Evolutionary conservation across 30 jellyfish, hydroid and myxozoan species (phyloP).

Genomic region (Chironex yamaguchii): DNA sequence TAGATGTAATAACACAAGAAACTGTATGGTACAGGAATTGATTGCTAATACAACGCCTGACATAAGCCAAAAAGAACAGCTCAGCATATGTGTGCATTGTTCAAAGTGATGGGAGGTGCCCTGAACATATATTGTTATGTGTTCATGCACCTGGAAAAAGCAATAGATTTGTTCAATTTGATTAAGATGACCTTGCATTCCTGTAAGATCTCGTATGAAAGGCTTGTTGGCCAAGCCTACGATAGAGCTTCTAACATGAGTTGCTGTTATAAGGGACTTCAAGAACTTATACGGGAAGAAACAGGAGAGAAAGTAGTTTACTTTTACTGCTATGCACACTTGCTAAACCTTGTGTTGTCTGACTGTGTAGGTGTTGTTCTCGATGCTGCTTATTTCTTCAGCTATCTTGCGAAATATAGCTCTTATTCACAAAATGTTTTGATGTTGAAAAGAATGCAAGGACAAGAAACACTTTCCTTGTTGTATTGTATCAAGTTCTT

Average conservation of each 20-base stretch:
- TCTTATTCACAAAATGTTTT: too few relatives aligned
- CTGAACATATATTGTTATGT: conserved; percentile 15
- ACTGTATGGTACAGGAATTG: conserved; percentile 49
- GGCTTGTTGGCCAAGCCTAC: conserved; percentile 46
- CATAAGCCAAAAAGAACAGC: conserved; percentile 40
- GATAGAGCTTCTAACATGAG: conserved; percentile 34
- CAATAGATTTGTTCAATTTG: background rate
- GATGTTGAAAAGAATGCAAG: too few relatives aligned
- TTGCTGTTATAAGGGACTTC: conserved; percentile 23
- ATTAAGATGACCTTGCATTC: background rate
- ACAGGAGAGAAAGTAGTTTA: conserved; percentile 26
- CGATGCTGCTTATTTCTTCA: conserved; percentile 38
- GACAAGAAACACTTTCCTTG: conserved; percentile 25
- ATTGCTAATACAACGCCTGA: conserved; percentile 52
- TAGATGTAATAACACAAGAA: background rate
- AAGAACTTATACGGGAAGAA: conserved; percentile 12
- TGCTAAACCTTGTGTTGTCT: conserved; percentile 16
- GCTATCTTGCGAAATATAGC: conserved; percentile 7
- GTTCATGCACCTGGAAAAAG: conserved; percentile 16
- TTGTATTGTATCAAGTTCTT: conserved; percentile 6
- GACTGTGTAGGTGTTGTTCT: conserved; percentile 43
- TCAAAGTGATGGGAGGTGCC: conserved; percentile 8
- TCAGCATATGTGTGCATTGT: conserved; percentile 50
- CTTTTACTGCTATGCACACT: conserved; percentile 42
- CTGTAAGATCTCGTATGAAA: conserved; percentile 4